Evolutionary conservation across 2,797 vertebrate species (phyloP), one percentile per base, ranked within the genome.

Genomic region (Pangasius krempfi): DNA sequence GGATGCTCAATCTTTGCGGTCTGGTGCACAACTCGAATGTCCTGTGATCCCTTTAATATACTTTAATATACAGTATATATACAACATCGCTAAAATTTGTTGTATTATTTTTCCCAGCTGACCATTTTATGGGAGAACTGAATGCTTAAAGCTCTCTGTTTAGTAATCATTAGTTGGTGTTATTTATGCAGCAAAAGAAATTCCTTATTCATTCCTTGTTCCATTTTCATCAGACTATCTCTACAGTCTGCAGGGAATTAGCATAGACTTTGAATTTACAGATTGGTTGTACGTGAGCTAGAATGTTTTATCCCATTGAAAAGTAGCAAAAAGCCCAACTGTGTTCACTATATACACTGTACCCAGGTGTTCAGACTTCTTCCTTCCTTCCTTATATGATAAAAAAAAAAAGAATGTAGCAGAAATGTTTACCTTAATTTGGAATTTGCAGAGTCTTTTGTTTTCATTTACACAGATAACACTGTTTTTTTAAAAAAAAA

Each of bases 111-210:
- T 93, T 92, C 92, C 76, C 90, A 89, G 22, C n/a, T 76, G 60
- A 85, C 85, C 82, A 87, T 86, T 87, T 87, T 86, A 85, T 86
- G 79, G 72, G 64, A 75, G 86, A 93, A 90, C 93, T 95, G 94
- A 94, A 96, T 95, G 93, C 95, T 95, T 96, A 93, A 96, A 94
- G 90, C 75, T 84, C 44, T 88, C 76, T 78, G 80, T 86, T 81
- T 91, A 86, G 81, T 91, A 88, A 92, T 90, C 88, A 89, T 66
- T 75, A 80, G 27, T 40, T 72, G 72, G 47, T 33, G 40, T 80
- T 91, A 91, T 84, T 89, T 86, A 91, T 90, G 85, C 88, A 91
- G 84, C 81, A 88, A 76, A 62, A 70, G 68, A 80, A 89, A 89
- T 90, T 86, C 88, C 56, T 86, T 78, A 90, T 91, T 87, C 84